Percentiles rank a stretch among this genome's conserved stretches.
These are phyloP conservation scores for Matsumyia berberina DNA, from an alignment of 2,888 invertebrate genomes.

Conservation along the genomic window DNA sequence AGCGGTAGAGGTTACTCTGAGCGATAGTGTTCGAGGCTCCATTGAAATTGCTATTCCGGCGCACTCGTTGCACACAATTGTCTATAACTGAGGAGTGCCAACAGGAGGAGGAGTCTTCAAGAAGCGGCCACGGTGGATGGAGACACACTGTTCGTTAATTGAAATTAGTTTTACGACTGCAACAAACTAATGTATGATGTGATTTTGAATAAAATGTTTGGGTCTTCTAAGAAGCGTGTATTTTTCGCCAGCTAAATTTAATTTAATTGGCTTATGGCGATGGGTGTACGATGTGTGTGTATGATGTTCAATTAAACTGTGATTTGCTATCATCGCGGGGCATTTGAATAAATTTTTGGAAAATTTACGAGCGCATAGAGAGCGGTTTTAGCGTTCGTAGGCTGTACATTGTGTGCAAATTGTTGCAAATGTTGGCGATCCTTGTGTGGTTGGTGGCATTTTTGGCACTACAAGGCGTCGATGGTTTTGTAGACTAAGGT, in stretches of 20 bases:
- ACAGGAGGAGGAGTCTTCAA: constrained; percentile 15
- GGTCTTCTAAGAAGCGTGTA: neutral
- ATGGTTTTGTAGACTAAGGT: neutral
- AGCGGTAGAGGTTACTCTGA: constrained; percentile 80
- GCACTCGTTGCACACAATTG: constrained; percentile 64
- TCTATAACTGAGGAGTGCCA: constrained; percentile 47
- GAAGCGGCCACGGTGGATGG: neutral
- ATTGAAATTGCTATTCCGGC: constrained; percentile 81
- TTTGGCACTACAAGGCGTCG: neutral
- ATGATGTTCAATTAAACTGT: constrained; percentile 55
- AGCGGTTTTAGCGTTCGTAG: constrained; percentile 25
- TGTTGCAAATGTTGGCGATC: neutral
- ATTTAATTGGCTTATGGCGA: constrained; percentile 55
- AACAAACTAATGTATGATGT: constrained; percentile 58
- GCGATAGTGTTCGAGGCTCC: constrained; percentile 82
- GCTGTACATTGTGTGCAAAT: constrained; percentile 18
- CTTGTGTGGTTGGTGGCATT: constrained; percentile 10
- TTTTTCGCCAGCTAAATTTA: constrained; percentile 48
- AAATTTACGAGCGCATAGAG: constrained; percentile 36
- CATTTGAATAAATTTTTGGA: constrained; percentile 49
- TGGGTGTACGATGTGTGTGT: constrained; percentile 7
- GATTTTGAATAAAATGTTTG: constrained; percentile 32
- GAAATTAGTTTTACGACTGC: constrained; percentile 66
- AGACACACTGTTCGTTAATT: constrained; percentile 38
- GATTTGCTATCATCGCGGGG: constrained; percentile 58